Percentiles rank a stretch among this genome's conserved stretches.
phyloP scores from a whole-genome alignment of 2,797 vertebrate genomes.

The Chelon auratus region DNA sequence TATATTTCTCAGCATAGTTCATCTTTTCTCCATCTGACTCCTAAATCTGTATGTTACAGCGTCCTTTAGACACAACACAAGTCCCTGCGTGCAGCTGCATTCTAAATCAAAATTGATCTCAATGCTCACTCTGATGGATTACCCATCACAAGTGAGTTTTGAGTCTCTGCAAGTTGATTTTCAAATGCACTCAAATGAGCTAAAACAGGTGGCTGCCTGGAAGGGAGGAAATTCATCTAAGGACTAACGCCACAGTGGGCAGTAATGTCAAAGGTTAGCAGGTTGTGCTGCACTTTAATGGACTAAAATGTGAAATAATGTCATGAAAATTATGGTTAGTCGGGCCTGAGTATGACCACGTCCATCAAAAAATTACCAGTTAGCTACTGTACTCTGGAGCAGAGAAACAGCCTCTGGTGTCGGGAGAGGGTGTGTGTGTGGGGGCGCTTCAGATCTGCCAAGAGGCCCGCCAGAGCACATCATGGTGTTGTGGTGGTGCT shows the following conservation, averaged over 20 bases:
- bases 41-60: not conserved
- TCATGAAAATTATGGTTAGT: slow-evolving; percentile 26
- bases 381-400: slow-evolving; percentile 43
- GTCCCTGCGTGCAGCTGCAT: slow-evolving; percentile 27
- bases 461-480: slow-evolving; percentile 64
- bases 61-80: slow-evolving; percentile 15
- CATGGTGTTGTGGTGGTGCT: slow-evolving; percentile 51
- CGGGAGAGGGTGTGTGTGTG: slow-evolving; percentile 52
- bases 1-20: not conserved
- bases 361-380: slow-evolving; percentile 46
- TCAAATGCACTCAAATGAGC: slow-evolving; percentile 58
- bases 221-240: slow-evolving; percentile 66
- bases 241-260: slow-evolving; percentile 47
- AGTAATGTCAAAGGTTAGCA: slow-evolving; percentile 45
- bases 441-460: slow-evolving; percentile 54
- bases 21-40: slow-evolving; percentile 1
- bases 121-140: slow-evolving; percentile 50
- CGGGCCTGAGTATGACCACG: slow-evolving; percentile 31
- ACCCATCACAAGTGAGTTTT: slow-evolving; percentile 36
- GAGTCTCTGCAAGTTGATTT: slow-evolving; percentile 48
- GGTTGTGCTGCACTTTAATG: slow-evolving; percentile 62
- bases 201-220: slow-evolving; percentile 68
- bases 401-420: slow-evolving; percentile 54
- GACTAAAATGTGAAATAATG: slow-evolving; percentile 47
- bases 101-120: slow-evolving; percentile 5